Evolutionary conservation across 2,888 invertebrate species (phyloP).

Genomic region (Altica lythri): DNA sequence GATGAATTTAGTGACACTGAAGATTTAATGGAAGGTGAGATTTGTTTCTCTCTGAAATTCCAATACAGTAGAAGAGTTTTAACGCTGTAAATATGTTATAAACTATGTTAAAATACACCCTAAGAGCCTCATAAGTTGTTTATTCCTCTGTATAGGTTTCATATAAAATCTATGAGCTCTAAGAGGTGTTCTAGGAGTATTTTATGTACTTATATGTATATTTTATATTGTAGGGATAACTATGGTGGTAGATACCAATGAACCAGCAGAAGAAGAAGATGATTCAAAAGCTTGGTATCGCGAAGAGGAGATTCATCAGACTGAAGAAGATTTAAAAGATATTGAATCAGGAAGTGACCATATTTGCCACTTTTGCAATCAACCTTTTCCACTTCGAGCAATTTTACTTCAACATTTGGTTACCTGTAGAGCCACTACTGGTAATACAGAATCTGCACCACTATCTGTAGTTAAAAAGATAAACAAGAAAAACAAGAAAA

Average conservation of each 20-base stretch:
- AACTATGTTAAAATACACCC: too few species aligned
- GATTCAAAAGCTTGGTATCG: slow-evolving; percentile 55
- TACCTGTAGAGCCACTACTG: slow-evolving; percentile 50
- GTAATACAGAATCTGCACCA: slow-evolving; percentile 45
- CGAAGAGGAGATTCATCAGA: slow-evolving; percentile 57
- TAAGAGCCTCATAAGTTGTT: too few species aligned
- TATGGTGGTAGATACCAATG: slow-evolving; percentile 69
- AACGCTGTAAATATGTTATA: too few species aligned
- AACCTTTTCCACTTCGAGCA: slow-evolving; percentile 54
- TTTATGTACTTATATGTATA: too few species aligned
- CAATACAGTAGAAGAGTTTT: too few species aligned
- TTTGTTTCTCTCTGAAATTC: too few species aligned
- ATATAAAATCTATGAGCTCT: too few species aligned
- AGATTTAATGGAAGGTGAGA: slow-evolving; percentile 77
- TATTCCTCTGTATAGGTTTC: too few species aligned
- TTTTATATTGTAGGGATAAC: slow-evolving; percentile 63
- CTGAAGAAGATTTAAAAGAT: slow-evolving; percentile 57
- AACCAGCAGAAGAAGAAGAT: slow-evolving; percentile 48
- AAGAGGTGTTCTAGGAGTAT: too few species aligned
- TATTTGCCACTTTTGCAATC: slow-evolving; percentile 55
- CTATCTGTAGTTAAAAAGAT: slow-evolving; percentile 50
- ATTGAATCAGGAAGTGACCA: slow-evolving; percentile 54
- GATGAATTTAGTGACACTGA: slow-evolving; percentile 85
- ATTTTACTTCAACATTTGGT: slow-evolving; percentile 54
- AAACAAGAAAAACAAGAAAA: slow-evolving; percentile 51